Base-by-base conservation (phyloP, 2,888 invertebrate genomes). In the Mythimna loreyi region DNA sequence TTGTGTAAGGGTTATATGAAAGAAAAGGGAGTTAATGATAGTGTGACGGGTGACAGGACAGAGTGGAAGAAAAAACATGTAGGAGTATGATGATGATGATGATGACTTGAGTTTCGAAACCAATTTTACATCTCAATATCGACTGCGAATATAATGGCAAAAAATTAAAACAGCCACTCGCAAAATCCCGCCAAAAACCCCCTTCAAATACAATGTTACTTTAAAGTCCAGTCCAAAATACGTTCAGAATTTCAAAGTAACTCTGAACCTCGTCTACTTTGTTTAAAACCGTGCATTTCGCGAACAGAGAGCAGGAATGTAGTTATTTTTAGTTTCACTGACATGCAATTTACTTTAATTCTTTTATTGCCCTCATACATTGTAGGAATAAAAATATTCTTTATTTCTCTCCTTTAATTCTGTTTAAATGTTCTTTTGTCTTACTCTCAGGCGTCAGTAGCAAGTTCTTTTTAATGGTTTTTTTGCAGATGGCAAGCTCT, bases 261-360 rank as follows among this genome's bases (percentile, higher is more conserved):
- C 55, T 52, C 55, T 21, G 13, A 61, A 62, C 68, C 59, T 47
- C 43, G 43, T 69, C 58, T 49, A 43, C 58, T 49, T 59, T 67
- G 75, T 78, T 56, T 73, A 47, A 69, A 78, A 61, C 49, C 1
- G 21, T 55, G 28, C 64, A 53, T 70, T 66, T 66, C 50, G 52
- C 63, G 56, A 67, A 78, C 79, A 70, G 67, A 70, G 67, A 70
- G 30, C 63, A n/a, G 23, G 49, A 63, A 60, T 47, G 62, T 70
- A 62, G 67, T 67, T 70, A 75, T 52, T 78, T 78, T 60, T 66
- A 63, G 70, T 74, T 60, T 62, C 62, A 55, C 71, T 56, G 75
- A 78, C 79, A 71, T 68, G 25, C 56, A 75, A 68, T 78, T 78
- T 63, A 50, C 45, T 75, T 75, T 57, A 60, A 66, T 68, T 65